phyloP scores from a whole-genome alignment of 2,113 vertebrate species.

The Rissa tridactyla region DNA sequence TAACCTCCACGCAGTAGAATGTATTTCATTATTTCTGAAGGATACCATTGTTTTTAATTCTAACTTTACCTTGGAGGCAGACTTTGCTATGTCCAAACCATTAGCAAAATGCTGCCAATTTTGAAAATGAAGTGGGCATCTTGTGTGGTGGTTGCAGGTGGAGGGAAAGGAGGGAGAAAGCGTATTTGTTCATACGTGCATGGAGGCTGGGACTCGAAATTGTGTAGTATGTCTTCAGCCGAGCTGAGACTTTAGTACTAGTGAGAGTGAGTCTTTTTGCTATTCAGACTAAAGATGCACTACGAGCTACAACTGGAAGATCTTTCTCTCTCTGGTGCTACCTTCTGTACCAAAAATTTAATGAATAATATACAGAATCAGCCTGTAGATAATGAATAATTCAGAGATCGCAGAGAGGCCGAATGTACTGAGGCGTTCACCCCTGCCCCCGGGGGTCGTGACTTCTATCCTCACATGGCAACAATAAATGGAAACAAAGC shows the following conservation, averaged over 20 bases:
- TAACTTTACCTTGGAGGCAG: background rate
- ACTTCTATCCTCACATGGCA: background rate
- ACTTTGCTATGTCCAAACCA: background rate
- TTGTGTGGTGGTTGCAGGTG: background rate
- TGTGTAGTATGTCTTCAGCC: background rate
- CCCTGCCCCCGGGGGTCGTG: background rate
- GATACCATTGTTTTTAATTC: background rate
- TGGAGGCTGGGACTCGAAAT: background rate
- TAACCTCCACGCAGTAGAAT: background rate
- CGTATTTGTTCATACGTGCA: rapidly evolving
- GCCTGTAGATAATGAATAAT: background rate
- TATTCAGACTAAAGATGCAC: background rate
- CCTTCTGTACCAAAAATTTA: background rate
- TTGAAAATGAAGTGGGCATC: background rate
- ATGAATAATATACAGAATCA: background rate
- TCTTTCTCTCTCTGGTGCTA: background rate
- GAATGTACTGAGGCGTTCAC: background rate
- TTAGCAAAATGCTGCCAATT: background rate
- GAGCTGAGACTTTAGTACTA: too few relatives aligned
- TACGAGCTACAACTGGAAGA: background rate
- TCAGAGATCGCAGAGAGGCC: background rate
- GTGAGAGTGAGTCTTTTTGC: background rate
- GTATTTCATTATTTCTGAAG: background rate
- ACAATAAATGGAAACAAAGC: constrained; percentile 40
- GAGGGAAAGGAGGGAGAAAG: background rate